Base-by-base conservation (phyloP, 64 coral and sea anemone species). In the Orbicella faveolata region DNA sequence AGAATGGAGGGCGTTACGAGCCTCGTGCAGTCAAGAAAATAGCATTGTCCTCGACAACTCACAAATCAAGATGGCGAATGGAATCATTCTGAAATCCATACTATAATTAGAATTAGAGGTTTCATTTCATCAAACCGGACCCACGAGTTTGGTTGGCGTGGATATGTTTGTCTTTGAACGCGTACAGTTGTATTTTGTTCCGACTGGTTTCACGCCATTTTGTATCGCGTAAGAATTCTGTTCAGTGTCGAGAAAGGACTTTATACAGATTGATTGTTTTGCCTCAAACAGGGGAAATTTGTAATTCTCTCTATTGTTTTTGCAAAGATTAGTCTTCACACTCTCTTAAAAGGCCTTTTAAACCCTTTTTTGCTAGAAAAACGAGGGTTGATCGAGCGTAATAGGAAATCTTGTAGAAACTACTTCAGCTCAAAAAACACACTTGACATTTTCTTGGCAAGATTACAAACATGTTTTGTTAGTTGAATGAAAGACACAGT, bases 361-460 rank as follows among this genome's bases (percentile, higher is more conserved):
- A 80, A 61, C 12, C 35, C 1, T 9, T 18, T 36, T 36, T 18
- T 36, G 36, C 59, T 36, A 64, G 79, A 21, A 63, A 82, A 62
- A 82, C 61, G 52, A 11, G 25, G 52, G 21, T 62, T 3, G 9
- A 15, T 34, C 12, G 7, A 33, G 21, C 41, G 25, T 16, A 63
- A 82, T 36, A 21, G 19, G 17, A 82, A 19, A 82, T 15, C 57
- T 37, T 35, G 19, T 64, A 64, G 17, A 63, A 34, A 63, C 79
- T 33, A 33, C 30, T 82, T 82, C 59, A 64, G 2, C 6, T 36
- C 20, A 8, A 65, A 48, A 64, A 82, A 82, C 59, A 36, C 59
- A 36, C 79, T 82, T 82, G 57, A 82, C 26, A 82, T 82, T 30
- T 82, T 82, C 20, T 82, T 65, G 79, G 79, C 79, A 64, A 61